Conservation (phyloP, 1,140 invertebrate species). For the Bombus pascuorum region DNA sequence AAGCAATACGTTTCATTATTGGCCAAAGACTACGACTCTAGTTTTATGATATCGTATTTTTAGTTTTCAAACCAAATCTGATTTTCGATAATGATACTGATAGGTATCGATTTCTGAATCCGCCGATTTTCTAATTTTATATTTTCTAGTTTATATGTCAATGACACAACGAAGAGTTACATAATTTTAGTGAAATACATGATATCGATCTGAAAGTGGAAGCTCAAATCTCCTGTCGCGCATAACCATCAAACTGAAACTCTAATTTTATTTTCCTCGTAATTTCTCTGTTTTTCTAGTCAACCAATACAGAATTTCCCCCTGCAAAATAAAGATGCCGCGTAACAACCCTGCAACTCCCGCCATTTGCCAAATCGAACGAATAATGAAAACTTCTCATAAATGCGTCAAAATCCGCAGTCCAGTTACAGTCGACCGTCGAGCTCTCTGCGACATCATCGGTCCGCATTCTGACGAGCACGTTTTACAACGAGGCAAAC, state of each 20-base stretch:
- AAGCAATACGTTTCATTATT: background rate
- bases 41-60: background rate
- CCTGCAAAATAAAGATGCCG: background rate
- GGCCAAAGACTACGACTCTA: too few species aligned
- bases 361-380: background rate
- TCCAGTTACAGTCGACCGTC: too few species aligned
- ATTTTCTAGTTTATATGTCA: too few species aligned
- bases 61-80: background rate
- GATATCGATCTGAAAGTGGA: background rate
- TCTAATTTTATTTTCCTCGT: background rate
- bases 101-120: too few species aligned
- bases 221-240: background rate
- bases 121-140: background rate
- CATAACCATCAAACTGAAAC: background rate
- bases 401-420: background rate
- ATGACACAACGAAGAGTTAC: background rate
- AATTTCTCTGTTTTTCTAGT: too few species aligned
- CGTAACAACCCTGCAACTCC: background rate
- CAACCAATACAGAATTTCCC: background rate
- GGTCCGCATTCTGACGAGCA: background rate
- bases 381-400: background rate
- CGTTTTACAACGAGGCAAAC: constrained; percentile 22
- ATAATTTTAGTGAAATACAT: background rate
- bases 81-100: too few species aligned
- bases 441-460: background rate